phyloP scores from a whole-genome alignment of 2,797 vertebrate genomes.

The Allenopithecus nigroviridis region DNA sequence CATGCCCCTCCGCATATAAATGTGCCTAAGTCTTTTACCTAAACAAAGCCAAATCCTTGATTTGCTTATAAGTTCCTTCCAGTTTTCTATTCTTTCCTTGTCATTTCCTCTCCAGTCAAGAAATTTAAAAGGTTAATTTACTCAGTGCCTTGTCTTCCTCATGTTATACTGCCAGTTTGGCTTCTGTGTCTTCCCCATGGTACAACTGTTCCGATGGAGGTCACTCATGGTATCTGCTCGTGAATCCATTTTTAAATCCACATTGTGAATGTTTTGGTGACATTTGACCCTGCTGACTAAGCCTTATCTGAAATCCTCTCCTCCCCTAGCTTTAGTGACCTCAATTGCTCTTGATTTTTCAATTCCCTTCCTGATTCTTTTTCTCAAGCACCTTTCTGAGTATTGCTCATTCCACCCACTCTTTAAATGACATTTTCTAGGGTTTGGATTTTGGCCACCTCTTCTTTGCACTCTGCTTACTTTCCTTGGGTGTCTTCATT shows the following conservation, averaged over 20 bases:
- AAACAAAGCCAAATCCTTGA: background rate
- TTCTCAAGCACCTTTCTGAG: background rate
- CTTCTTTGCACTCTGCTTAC: slow-evolving; percentile 21
- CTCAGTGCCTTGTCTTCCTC: background rate
- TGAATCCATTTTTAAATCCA: background rate
- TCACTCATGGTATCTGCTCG: background rate
- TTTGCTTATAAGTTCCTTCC: background rate
- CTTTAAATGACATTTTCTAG: background rate
- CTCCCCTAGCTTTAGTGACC: background rate
- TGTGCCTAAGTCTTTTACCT: background rate
- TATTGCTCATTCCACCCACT: background rate
- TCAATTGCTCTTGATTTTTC: slow-evolving; percentile 35
- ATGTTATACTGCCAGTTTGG: fast-evolving
- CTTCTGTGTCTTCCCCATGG: background rate
- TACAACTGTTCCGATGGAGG: background rate
- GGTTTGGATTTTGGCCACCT: background rate
- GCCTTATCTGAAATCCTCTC: background rate
- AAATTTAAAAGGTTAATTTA: background rate
- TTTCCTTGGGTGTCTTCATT: background rate
- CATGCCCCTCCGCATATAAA: background rate
- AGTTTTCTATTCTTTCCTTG: background rate
- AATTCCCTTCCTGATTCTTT: background rate
- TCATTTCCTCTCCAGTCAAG: background rate
- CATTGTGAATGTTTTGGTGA: background rate
- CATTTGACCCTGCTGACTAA: background rate